Evolutionary conservation across 2,888 invertebrate species (phyloP), one percentile per base, ranked within the genome.

Genomic region (Lasioglossum leucozonium): DNA sequence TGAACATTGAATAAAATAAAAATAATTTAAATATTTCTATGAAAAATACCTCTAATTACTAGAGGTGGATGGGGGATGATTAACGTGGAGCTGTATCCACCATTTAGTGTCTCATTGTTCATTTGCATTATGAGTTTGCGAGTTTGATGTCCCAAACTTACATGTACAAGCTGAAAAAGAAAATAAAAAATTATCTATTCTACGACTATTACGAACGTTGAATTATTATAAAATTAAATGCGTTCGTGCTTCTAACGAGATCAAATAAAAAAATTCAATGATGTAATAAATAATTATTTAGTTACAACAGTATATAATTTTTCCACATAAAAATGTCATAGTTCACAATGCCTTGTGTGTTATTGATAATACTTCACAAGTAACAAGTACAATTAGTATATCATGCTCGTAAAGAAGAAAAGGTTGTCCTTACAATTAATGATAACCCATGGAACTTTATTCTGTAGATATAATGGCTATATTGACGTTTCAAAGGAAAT

Each of bases 401-500:
- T 83, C 55, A 42, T 30, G n/a, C 44, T 6, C 0, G n/a, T 42
- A 40, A 73, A 37, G 47, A 16, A 34, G 40, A 67, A 69, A 62
- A 77, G 79, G 55, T 69, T 72, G 72, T 42, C 51, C 65, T 75
- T 30, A 26, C 72, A 77, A 71, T 26, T 65, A 75, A 55, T 11
- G 77, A 85, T 90, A 72, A 85, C 73, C 76, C 30, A 22, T 37
- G 34, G 62, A 73, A 77, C 51, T 77, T 72, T 72, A 78, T 81
- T 78, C 73, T n/a, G 8, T 22, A 80, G 82, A 90, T 87, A 85
- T 87, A 85, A 78, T 30, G 77, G 73, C 79, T 86, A 72, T 79
- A 82, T 77, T 81, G 85, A 83, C 82, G 76, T 85, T 69, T 83
- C 42, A 77, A 84, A 82, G 78, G 74, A 92, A 88, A 90, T 91